These are phyloP conservation scores for Druceiella hillmani DNA, from an alignment of 2,888 invertebrate species.

Conservation along the genomic window DNA sequence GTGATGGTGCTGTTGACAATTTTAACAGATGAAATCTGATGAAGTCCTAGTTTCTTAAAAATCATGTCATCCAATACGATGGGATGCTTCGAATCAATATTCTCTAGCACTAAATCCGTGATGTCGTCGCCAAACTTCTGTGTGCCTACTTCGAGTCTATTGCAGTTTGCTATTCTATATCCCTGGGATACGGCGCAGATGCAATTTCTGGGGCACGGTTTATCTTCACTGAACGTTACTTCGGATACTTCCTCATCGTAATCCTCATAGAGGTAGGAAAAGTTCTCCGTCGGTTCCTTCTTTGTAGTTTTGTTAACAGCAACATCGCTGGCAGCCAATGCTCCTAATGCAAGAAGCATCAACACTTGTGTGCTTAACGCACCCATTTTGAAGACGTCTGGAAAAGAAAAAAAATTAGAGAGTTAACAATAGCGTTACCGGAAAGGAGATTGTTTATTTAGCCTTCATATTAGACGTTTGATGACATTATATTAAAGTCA, in stretches of 20 bases:
- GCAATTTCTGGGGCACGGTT: constrained; percentile 59
- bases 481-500: too few species aligned
- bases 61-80: constrained; percentile 56
- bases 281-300: constrained; percentile 31
- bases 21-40: constrained; percentile 60
- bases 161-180: constrained; percentile 61
- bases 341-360: constrained; percentile 45
- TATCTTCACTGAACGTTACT: constrained; percentile 44
- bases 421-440: too few species aligned
- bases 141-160: constrained; percentile 58
- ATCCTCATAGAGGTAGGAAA: constrained; percentile 41
- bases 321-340: constrained; percentile 37
- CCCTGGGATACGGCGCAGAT: constrained; percentile 55
- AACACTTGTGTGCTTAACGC: constrained; percentile 47
- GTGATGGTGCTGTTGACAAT: constrained; percentile 65
- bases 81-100: constrained; percentile 53
- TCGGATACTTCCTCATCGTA: constrained; percentile 47
- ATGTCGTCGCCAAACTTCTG: constrained; percentile 63
- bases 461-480: too few species aligned
- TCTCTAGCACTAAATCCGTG: constrained; percentile 60
- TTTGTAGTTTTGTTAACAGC: constrained; percentile 36
- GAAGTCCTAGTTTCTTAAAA: constrained; percentile 58
- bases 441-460: too few species aligned
- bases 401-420: constrained; percentile 38
- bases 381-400: constrained; percentile 50